Evolutionary conservation across 2,888 invertebrate species (phyloP).

Genomic region (Cantharis rufa): DNA sequence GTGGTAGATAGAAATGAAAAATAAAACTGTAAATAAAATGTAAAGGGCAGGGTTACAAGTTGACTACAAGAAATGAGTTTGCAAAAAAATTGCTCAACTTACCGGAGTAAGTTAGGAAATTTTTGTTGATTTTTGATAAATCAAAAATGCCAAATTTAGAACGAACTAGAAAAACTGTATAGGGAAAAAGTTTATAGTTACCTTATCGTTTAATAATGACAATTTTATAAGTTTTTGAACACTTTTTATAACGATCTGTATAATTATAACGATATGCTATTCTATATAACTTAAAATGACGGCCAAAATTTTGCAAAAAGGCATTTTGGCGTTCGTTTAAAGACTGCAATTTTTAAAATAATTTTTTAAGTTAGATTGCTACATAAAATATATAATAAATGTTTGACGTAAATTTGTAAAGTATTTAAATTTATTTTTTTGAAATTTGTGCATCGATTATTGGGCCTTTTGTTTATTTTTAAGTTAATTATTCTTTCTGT

Average conservation of each 20-base stretch:
- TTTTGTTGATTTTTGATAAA: neutral
- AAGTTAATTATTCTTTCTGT: neutral
- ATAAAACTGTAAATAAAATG: neutral
- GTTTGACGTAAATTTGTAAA: constrained; percentile 28
- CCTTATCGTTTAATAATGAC: neutral
- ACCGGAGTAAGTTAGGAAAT: neutral
- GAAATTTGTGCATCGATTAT: constrained; percentile 21
- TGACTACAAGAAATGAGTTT: neutral
- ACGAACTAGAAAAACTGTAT: neutral
- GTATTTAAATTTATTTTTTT: constrained; percentile 4
- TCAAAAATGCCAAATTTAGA: neutral
- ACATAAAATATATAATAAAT: constrained; percentile 22
- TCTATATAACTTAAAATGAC: constrained; percentile 19
- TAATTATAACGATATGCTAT: neutral
- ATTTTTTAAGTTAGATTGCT: constrained; percentile 24
- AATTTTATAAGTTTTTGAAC: neutral
- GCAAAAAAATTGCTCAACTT: neutral
- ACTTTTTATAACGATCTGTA: neutral
- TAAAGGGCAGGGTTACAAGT: neutral
- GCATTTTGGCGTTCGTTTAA: constrained; percentile 20
- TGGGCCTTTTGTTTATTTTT: constrained; percentile 16
- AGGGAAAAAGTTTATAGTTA: neutral
- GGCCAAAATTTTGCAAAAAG: constrained; percentile 21
- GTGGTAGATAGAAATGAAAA: neutral
- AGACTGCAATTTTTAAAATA: constrained; percentile 17